These are phyloP conservation scores for Hermaeophaga mercurialis DNA, from an alignment of 2,888 invertebrate genomes.

Conservation along the genomic window DNA sequence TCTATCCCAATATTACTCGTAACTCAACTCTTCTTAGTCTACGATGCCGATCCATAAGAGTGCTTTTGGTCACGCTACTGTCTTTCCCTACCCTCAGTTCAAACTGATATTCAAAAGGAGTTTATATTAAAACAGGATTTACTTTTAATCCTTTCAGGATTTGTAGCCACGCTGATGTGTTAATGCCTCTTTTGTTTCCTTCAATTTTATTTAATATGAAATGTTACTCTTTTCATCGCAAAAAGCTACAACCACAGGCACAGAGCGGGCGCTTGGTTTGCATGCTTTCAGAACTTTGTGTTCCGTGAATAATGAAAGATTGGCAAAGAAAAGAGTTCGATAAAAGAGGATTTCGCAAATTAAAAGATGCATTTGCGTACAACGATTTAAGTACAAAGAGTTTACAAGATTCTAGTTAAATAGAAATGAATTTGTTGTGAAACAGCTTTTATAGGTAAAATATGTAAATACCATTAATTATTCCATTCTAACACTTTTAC, in stretches of 20 bases:
- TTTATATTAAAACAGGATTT: conserved; percentile 25
- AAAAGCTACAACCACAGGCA: background rate
- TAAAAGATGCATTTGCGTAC: no score
- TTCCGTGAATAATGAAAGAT: background rate
- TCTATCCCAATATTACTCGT: no score
- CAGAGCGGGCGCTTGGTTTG: background rate
- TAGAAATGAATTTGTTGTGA: no score
- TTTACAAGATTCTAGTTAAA: no score
- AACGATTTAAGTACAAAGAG: no score
- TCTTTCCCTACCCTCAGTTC: no score
- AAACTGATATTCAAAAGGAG: conserved; percentile 27
- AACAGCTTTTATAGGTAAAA: no score
- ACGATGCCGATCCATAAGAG: no score
- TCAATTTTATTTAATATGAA: conserved; percentile 27
- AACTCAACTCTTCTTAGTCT: no score
- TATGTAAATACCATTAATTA: no score
- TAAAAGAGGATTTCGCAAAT: background rate
- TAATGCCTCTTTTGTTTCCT: conserved; percentile 27
- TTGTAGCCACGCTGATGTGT: conserved; percentile 28
- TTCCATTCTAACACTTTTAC: no score
- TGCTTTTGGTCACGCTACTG: no score
- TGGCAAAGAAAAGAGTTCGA: background rate
- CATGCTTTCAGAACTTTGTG: background rate
- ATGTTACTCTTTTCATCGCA: conserved; percentile 16
- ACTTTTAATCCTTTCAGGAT: conserved; percentile 26